phyloP scores from a whole-genome alignment of 2,888 invertebrate species.

The Thymelicus lineola region DNA sequence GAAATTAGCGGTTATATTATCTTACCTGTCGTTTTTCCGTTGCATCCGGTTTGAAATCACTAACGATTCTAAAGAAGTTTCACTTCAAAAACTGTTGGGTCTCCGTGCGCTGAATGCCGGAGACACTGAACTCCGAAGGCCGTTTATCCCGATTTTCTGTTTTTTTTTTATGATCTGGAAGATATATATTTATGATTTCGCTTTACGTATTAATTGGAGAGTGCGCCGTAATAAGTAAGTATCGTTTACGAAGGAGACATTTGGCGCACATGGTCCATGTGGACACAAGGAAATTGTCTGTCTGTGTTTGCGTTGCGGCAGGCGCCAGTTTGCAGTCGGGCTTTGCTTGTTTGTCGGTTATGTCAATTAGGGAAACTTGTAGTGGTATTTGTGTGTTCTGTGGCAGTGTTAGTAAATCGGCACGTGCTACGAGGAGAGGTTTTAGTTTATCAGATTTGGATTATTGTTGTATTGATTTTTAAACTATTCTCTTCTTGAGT shows the following conservation, averaged over 20 bases:
- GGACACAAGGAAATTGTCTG: slow-evolving; percentile 29
- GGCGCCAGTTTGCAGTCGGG: slow-evolving; percentile 20
- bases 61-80: no score
- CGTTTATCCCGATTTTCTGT: no score
- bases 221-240: not conserved
- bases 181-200: not conserved
- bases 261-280: slow-evolving; percentile 2
- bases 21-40: no score
- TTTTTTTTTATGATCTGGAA: no score
- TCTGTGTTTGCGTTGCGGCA: slow-evolving; percentile 25
- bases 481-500: no score
- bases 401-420: not conserved
- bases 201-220: not conserved
- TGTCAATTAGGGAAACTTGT: slow-evolving; percentile 31
- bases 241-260: slow-evolving; percentile 2
- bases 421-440: not conserved
- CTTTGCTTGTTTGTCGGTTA: slow-evolving; percentile 21
- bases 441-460: no score
- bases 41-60: no score
- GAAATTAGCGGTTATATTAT: no score
- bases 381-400: slow-evolving; percentile 15
- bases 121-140: no score
- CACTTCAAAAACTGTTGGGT: no score
- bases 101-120: no score
- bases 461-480: no score